Base-by-base conservation (phyloP, 2,113 vertebrate species). In the Nipponia nippon region DNA sequence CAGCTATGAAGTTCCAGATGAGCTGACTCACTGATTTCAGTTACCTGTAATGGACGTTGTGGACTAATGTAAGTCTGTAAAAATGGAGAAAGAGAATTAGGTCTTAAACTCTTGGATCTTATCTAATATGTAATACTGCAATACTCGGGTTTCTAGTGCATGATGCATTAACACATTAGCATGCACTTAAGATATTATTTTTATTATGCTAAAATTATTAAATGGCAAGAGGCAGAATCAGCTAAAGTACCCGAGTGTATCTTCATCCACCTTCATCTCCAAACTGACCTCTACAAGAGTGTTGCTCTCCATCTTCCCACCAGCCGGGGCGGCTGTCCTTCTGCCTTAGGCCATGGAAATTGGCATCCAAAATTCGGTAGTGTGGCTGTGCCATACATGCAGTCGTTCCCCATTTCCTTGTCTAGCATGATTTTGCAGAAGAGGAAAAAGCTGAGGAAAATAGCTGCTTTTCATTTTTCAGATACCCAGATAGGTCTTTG, bases 351-450 rank as follows among this genome's bases (percentile, higher is more conserved):
- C 40, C 15, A 13, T 14, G 50, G 76, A 86, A 83, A 58, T 1
- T 0, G 0, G 34, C 30, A 56, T 16, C 4, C 15, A 34, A 66
- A 83, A 50, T 26, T 19, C 34, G 70, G 40, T 1, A 6, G 11
- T 0, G 0, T 65, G 67, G 34, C 55, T 47, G 0, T 22, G 6
- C 23, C 49, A 13, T 44, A 11, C 17, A 4, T 10, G 36, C 44
- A 84, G 46, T 17, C 23, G 2, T 34, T 50, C 49, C 52, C 38
- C 3, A 1, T 62, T 91, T 76, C 82, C 44, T 79, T 58, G 36
- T 46, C 46, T 42, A 32, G 2, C 30, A 22, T 1, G 9, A 38
- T 56, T 65, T 62, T 42, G 6, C 49, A 46, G 14, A 46, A 52
- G 30, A 72, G 79, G 65, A 25, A 50, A 55, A 70, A 78, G 40